Base-by-base conservation (phyloP, 1,140 invertebrate species). In the Philotrypesis tridentata region DNA sequence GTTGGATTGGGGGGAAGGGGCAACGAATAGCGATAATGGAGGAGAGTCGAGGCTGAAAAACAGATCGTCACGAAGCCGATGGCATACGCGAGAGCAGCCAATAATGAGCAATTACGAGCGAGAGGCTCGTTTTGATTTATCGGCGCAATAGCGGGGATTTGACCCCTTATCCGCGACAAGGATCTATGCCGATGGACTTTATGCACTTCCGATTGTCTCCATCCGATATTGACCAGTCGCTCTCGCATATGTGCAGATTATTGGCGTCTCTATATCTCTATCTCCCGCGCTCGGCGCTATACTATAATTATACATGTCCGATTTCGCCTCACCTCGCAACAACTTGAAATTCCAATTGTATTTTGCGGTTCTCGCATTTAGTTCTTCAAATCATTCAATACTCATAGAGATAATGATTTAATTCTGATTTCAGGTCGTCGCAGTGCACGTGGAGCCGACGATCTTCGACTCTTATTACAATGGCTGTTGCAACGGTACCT, bases 401-500 rank as follows among this genome's bases (percentile, higher is more conserved):
- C n/a, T n/a, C n/a, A 37, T 37, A 37, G 33, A 3, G 33, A 55
- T 25, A 65, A 25, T 27, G 23, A 63, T 74, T 48, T 68, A 25
- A 65, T 61, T 77, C 84, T 70, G 86, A 76, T 84, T 90, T 90
- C 90, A 97, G 96, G 96, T 97, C 48, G 94, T 97, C 0, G 94
- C 96, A 1, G 96, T 98, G 3, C 94, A 95, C 86, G 93, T 96
- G 0, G 94, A 96, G 40, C 93, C 95, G 3, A 93, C 93, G 71
- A 91, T 95, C 78, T 97, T 97, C 85, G 95, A 97, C 86, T 95
- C 94, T 31, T 98, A 97, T 88, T 98, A 98, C 92, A 97, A 98
- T 92, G 97, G 97, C 0, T 97, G 96, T 88, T 98, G 97, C 88
- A 98, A 98, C 88, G 96, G 95, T 6, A 97, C 96, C 0, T 97